A percentile compares a stretch with the other conserved stretches of the same genome.
Evolutionary conservation across 1,140 invertebrate genomes (phyloP).

Genomic region (Physella acuta): DNA sequence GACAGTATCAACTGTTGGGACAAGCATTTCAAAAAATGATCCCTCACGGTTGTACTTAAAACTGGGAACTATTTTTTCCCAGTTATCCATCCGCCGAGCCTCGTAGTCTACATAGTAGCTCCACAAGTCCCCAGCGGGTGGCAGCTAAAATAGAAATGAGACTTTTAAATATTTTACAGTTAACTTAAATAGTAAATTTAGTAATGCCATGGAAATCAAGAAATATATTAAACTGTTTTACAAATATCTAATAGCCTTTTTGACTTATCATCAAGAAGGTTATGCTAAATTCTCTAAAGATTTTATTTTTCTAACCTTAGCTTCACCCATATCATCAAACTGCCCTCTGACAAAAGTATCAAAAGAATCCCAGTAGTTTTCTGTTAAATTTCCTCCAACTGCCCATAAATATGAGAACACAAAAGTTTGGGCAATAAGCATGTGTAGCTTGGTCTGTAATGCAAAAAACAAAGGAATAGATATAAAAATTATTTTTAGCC

Average conservation of each 20-base stretch:
- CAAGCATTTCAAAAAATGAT: conserved; percentile 62
- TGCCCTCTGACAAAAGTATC: conserved; percentile 71
- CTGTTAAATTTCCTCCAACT: conserved; percentile 77
- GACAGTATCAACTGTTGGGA: conserved; percentile 60
- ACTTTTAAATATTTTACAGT: no score
- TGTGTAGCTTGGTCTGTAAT: conserved; percentile 50
- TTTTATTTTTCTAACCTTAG: conserved; percentile 60
- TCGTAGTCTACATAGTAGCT: conserved; percentile 73
- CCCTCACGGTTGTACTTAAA: conserved; percentile 68
- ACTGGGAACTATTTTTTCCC: conserved; percentile 73
- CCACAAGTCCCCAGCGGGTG: conserved; percentile 70
- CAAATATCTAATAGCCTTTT: no score
- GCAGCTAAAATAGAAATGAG: conserved; percentile 58
- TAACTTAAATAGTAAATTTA: no score
- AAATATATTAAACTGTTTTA: no score
- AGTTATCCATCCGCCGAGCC: conserved; percentile 70
- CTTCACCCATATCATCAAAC: conserved; percentile 71
- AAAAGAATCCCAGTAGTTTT: conserved; percentile 70
- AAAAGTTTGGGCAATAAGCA: conserved; percentile 72
- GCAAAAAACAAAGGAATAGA: neutral
- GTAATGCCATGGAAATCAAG: no score
- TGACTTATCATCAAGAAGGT: no score
- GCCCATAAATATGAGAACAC: conserved; percentile 79
- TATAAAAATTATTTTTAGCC: no score
- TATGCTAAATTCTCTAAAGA: no score